Evolutionary conservation across 2,888 invertebrate genomes (phyloP).

Genomic region (Acleris holmiana): DNA sequence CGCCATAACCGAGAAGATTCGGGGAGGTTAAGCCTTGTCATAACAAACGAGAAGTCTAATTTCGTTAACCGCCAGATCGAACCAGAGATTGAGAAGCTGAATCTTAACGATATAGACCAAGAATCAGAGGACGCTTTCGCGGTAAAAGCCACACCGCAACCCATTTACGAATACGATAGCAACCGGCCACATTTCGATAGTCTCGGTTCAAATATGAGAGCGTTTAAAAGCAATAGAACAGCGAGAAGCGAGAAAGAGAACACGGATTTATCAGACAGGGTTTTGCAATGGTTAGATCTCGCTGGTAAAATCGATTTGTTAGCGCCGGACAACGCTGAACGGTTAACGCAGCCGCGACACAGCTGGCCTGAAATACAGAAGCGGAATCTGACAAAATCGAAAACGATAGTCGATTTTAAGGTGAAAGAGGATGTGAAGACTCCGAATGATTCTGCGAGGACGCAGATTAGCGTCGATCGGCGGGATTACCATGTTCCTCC

Average conservation of each 20-base stretch:
- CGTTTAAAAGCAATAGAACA: conserved; percentile 67
- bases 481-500: conserved; percentile 74
- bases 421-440: conserved; percentile 57
- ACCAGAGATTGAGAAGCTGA: conserved; percentile 59
- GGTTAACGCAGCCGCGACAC: conserved; percentile 73
- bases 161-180: conserved; percentile 56
- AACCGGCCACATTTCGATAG: conserved; percentile 51
- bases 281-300: conserved; percentile 91
- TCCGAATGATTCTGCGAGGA: conserved; percentile 65
- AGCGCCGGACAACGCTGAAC: conserved; percentile 62
- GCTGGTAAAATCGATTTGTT: conserved; percentile 85
- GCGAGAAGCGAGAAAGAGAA: conserved; percentile 66
- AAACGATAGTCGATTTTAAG: conserved; percentile 66
- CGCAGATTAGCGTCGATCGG: conserved; percentile 72
- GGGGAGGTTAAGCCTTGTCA: conserved; percentile 64
- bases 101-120: conserved; percentile 62
- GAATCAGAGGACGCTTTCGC: conserved; percentile 64
- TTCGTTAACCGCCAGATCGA: conserved; percentile 51
- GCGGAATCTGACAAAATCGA: conserved; percentile 64
- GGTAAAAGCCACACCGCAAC: conserved; percentile 60
- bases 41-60: conserved; percentile 61
- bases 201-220: conserved; percentile 62
- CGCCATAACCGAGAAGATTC: conserved; percentile 56
- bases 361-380: conserved; percentile 76
- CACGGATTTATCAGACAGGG: conserved; percentile 86